phyloP scores from a whole-genome alignment of 2,797 vertebrate genomes.

The Spheniscus humboldti region DNA sequence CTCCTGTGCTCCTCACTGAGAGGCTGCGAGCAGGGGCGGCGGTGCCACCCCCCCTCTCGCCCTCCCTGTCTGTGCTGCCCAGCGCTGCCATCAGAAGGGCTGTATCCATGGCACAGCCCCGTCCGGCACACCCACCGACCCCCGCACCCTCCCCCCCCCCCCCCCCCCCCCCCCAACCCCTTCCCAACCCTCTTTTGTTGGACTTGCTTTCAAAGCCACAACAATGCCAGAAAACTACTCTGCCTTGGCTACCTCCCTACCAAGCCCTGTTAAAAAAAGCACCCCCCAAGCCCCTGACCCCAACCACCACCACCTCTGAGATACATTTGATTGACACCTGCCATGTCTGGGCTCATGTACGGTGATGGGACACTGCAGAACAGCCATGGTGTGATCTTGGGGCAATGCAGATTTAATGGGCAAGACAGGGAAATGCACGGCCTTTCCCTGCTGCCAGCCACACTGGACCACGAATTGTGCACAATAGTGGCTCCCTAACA shows the following conservation, averaged over 20 bases:
- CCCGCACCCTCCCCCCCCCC: background rate
- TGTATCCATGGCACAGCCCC: background rate
- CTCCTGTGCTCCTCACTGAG: background rate
- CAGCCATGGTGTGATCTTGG: background rate
- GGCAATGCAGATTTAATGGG: background rate
- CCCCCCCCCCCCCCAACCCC: background rate
- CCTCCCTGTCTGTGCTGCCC: background rate
- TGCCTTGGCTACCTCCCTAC: background rate
- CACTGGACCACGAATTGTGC: background rate
- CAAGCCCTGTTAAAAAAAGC: background rate
- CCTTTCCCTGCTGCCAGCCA: background rate
- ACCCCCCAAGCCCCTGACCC: background rate
- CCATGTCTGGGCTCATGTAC: fast-evolving
- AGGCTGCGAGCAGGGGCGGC: background rate
- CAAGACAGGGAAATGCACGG: fast-evolving
- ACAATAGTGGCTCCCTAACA: too few species aligned
- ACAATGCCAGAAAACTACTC: background rate
- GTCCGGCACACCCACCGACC: fast-evolving
- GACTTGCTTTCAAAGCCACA: background rate
- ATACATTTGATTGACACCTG: background rate
- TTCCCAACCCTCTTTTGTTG: background rate
- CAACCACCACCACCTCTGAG: background rate
- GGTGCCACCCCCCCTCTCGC: background rate
- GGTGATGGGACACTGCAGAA: background rate
- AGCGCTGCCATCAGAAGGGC: background rate